Evolutionary conservation across 1,140 invertebrate species (phyloP).

Genomic region (Linepithema humile): DNA sequence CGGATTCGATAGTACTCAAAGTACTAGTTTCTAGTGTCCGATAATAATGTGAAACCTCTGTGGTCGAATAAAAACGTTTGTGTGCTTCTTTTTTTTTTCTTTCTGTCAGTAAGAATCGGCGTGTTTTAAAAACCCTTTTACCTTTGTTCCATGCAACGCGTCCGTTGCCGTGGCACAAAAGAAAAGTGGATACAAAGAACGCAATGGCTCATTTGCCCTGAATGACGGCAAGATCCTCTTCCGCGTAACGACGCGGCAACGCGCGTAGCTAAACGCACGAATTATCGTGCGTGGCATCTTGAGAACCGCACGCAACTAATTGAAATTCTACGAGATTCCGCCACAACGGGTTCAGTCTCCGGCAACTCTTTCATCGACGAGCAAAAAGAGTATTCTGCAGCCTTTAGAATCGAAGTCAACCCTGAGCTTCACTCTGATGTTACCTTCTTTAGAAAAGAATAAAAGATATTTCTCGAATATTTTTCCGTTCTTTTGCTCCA

Average conservation of each 20-base stretch:
- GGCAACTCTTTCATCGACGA: conserved; percentile 9
- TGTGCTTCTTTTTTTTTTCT: background rate
- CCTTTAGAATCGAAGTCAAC: conserved; percentile 19
- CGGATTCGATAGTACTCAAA: conserved; percentile 27
- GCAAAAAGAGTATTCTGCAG: background rate
- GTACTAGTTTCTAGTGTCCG: conserved; percentile 11
- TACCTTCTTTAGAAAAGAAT: conserved; percentile 1
- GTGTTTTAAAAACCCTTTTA: conserved; percentile 67
- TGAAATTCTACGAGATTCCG: conserved; percentile 49
- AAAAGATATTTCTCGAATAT: conserved; percentile 21
- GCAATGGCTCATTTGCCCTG: conserved; percentile 64
- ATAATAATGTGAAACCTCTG: conserved; percentile 52
- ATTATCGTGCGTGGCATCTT: conserved; percentile 50
- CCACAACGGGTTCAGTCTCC: conserved; percentile 30
- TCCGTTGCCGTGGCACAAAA: conserved; percentile 52
- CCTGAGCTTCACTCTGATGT: background rate
- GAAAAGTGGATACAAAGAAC: conserved; percentile 65
- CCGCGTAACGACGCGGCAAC: conserved; percentile 54
- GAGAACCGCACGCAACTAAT: conserved; percentile 55
- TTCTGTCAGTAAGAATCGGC: conserved; percentile 48
- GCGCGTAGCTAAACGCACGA: conserved; percentile 33
- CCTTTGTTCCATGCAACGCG: conserved; percentile 41
- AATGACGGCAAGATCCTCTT: conserved; percentile 63
- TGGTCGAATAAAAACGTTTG: conserved; percentile 65
- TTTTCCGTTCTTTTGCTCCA: background rate